These are phyloP conservation scores for Ctena decussata DNA, from an alignment of 2,888 invertebrate species.

Conservation along the genomic window DNA sequence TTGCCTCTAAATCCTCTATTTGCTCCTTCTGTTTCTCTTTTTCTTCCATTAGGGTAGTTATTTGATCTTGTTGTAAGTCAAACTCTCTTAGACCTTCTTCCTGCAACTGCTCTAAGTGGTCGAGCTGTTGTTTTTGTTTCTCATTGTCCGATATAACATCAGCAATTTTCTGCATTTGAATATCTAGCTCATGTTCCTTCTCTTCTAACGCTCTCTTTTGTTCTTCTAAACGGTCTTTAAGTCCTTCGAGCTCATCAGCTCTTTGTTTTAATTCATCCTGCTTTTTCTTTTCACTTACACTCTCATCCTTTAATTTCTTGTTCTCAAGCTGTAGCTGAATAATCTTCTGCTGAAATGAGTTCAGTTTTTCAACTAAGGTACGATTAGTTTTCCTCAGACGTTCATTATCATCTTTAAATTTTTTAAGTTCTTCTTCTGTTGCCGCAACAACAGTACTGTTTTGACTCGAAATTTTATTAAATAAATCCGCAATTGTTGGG, in stretches of 20 bases:
- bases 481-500: slow-evolving; percentile 73
- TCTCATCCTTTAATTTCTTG: slow-evolving; percentile 68
- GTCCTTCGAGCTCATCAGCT: slow-evolving; percentile 61
- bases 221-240: slow-evolving; percentile 69
- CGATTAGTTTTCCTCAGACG: slow-evolving; percentile 72
- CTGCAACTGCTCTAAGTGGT: slow-evolving; percentile 66
- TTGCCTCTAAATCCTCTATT: slow-evolving; percentile 67
- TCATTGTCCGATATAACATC: slow-evolving; percentile 71
- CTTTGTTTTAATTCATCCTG: slow-evolving; percentile 66
- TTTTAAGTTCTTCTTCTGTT: slow-evolving; percentile 70
- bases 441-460: slow-evolving; percentile 62
- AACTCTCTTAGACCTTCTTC: slow-evolving; percentile 70
- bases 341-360: slow-evolving; percentile 73
- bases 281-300: slow-evolving; percentile 58
- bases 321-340: slow-evolving; percentile 73
- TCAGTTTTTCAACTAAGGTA: slow-evolving; percentile 71
- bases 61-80: slow-evolving; percentile 72
- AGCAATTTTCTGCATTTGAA: slow-evolving; percentile 68
- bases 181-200: slow-evolving; percentile 70
- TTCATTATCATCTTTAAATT: slow-evolving; percentile 72
- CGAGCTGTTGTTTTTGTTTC: slow-evolving; percentile 66
- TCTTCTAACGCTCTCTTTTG: slow-evolving; percentile 70
- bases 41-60: slow-evolving; percentile 67
- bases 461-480: slow-evolving; percentile 70
- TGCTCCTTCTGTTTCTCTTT: slow-evolving; percentile 66